Base-by-base conservation (phyloP, 2,797 vertebrate genomes). In the Phoeniculus purpureus region DNA sequence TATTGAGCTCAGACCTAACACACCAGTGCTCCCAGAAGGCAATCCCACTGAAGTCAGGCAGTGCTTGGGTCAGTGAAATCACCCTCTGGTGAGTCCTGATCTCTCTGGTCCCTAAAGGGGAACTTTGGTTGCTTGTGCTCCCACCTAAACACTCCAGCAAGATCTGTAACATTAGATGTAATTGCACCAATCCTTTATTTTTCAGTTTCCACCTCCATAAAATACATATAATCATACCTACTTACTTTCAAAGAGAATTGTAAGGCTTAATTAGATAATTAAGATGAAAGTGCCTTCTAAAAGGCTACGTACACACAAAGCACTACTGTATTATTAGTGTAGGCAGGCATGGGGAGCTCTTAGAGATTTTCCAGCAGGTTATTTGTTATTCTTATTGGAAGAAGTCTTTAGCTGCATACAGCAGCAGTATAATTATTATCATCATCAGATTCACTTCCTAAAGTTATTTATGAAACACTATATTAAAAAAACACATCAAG, bases 391-490 rank as follows among this genome's bases (percentile, higher is more conserved):
- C 90, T 37, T 37, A 37, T 37, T 92, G 67, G 76, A 89, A 83
- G 86, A 90, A 92, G 75, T 93, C 83, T 93, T 90, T 83, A 73
- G 90, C 89, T 97, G 87, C 91, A 96, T 94, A 95, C 82, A 95
- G 90, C 90, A 94, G 50, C 65, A 88, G 89, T 68, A 85, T 96
- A 96, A 96, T 96, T 77, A 92, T 97, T 79, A 90, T 93, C 91
- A 94, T 96, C 92, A 97, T 97, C 93, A 96, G 84, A 93, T 91
- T 79, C 92, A 93, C 93, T 97, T 95, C 93, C 93, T 87, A 94
- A 96, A 97, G 96, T 94, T 94, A 94, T 92, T 96, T 95, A 91
- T 56, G 50, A 96, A 97, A 85, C 76, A 55, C 61, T 85, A 18
- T 78, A 89, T n/a, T 34, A 55, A 80, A 73, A 91, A 95, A 96